Percentiles rank a stretch among this genome's conserved stretches.
phyloP scores from a whole-genome alignment of 1,140 invertebrate genomes.

The Drepana arcuata region DNA sequence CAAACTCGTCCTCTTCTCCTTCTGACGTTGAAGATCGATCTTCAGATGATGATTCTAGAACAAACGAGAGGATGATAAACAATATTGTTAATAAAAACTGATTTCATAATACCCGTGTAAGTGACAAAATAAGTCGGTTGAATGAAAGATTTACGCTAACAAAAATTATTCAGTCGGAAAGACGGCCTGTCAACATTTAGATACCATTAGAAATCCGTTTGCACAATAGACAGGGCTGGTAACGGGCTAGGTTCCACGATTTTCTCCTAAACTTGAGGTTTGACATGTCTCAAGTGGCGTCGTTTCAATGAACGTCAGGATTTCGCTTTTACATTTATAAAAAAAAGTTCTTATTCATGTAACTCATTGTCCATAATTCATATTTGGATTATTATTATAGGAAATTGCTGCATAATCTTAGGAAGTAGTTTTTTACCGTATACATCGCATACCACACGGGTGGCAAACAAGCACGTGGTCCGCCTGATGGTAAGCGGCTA shows the following conservation, averaged over 20 bases:
- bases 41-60: conserved; percentile 61
- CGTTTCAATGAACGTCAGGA: conserved; percentile 42
- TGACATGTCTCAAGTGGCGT: conserved; percentile 47
- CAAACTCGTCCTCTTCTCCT: conserved; percentile 62
- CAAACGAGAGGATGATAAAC: conserved; percentile 16
- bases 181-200: no score
- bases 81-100: background rate
- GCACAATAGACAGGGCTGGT: conserved; percentile 2
- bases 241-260: conserved; percentile 24
- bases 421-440: background rate
- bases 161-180: no score
- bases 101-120: conserved; percentile 6
- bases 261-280: conserved; percentile 22
- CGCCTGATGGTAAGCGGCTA: no score
- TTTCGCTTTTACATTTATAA: conserved; percentile 2
- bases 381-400: background rate
- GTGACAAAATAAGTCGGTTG: conserved; percentile 1
- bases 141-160: background rate
- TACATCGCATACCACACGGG: background rate
- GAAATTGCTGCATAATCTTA: background rate
- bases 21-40: conserved; percentile 55
- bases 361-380: background rate
- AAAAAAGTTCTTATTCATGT: background rate
- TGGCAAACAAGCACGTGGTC: background rate
- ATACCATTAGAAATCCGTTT: background rate